phyloP scores from a whole-genome alignment of 2,888 invertebrate species.

The Augochlorella aurata region DNA sequence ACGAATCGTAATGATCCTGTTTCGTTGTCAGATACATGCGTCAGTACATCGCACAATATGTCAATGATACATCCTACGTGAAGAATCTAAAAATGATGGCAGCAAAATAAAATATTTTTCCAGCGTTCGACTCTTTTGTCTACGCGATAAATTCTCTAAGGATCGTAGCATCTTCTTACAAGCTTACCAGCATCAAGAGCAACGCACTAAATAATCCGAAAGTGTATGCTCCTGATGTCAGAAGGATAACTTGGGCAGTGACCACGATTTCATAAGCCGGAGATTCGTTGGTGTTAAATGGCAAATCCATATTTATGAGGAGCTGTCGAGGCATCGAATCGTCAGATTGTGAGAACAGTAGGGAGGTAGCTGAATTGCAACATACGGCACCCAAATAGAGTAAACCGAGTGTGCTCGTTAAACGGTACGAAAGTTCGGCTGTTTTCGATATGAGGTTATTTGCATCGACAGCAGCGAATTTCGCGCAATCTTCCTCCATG shows the following conservation, averaged over 20 bases:
- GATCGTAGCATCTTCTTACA: not conserved
- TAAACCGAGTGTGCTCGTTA: constrained; percentile 16
- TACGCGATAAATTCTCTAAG: not conserved
- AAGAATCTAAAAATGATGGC: constrained; percentile 48
- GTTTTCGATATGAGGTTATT: not conserved
- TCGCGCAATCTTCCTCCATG: constrained; percentile 17
- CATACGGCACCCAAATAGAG: not conserved
- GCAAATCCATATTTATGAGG: constrained; percentile 35
- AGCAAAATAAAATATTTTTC: too few relatives aligned
- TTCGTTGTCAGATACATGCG: constrained; percentile 11
- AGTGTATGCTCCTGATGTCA: not conserved
- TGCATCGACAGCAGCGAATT: not conserved
- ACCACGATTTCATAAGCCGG: constrained; percentile 29
- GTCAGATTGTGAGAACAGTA: constrained; percentile 10
- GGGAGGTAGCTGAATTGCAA: constrained; percentile 21
- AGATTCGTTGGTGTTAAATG: constrained; percentile 10
- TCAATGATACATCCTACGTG: constrained; percentile 63
- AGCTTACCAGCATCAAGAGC: constrained; percentile 30
- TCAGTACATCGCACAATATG: constrained; percentile 50
- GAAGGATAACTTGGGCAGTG: constrained; percentile 20
- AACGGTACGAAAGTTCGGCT: not conserved
- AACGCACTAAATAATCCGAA: not conserved
- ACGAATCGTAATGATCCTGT: constrained; percentile 33
- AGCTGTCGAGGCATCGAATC: not conserved
- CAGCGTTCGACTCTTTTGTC: too few relatives aligned